Evolutionary conservation across 2,888 invertebrate species (phyloP).

Genomic region (Micropterix aruncella): DNA sequence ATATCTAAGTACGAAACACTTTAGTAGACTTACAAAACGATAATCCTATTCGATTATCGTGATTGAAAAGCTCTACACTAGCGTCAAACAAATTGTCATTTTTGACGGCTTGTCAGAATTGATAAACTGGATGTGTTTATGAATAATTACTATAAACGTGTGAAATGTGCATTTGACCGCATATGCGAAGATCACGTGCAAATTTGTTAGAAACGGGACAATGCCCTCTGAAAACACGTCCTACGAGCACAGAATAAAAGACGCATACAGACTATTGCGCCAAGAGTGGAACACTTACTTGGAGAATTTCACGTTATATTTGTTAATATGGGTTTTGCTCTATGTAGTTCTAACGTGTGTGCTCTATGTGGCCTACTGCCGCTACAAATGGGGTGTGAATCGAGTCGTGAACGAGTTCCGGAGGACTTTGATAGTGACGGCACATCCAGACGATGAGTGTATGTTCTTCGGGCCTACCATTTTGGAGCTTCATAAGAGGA

Average conservation of each 20-base stretch:
- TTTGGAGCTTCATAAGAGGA: constrained; percentile 48
- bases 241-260: not conserved
- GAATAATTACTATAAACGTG: no score
- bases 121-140: no score
- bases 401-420: constrained; percentile 35
- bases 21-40: no score
- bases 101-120: no score
- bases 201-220: no score
- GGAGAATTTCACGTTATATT: constrained; percentile 29
- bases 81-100: no score
- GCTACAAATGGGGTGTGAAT: constrained; percentile 32
- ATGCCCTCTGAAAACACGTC: not conserved
- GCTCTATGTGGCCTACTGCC: constrained; percentile 35
- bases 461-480: constrained; percentile 97
- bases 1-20: no score
- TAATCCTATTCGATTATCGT: no score
- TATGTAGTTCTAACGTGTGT: constrained; percentile 34
- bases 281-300: constrained; percentile 18
- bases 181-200: no score
- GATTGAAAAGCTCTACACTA: no score
- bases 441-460: constrained; percentile 97
- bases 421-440: constrained; percentile 68
- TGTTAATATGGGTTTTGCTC: constrained; percentile 39
- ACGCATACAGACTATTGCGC: not conserved
- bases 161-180: no score